Evolutionary conservation across 2,888 invertebrate species (phyloP).

Genomic region (Ligdia adustata): DNA sequence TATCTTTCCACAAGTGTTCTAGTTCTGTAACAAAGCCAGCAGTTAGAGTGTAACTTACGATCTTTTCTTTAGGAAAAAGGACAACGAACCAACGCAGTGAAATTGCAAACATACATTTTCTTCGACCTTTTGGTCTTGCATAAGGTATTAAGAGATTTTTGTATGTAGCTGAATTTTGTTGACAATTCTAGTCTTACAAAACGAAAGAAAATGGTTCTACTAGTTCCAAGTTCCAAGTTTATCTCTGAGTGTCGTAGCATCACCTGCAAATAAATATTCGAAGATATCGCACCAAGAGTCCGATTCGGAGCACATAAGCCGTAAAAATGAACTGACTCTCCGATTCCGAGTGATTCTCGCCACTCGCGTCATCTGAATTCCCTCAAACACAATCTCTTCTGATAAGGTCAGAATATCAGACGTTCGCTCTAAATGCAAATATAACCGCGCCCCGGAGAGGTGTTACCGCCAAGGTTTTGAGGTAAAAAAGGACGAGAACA

Average conservation of each 20-base stretch:
- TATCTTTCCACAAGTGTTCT: conserved; percentile 20
- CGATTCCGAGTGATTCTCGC: conserved; percentile 52
- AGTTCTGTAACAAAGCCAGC: conserved; percentile 18
- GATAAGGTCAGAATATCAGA: conserved; percentile 81
- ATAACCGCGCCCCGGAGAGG: conserved; percentile 79
- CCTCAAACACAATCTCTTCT: conserved; percentile 76
- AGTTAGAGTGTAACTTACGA: conserved; percentile 23
- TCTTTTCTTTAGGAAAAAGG: conserved; percentile 15
- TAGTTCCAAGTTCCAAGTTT: conserved; percentile 4
- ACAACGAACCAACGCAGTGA: conserved; percentile 11
- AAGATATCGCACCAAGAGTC: conserved; percentile 30
- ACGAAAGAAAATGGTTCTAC: too few relatives aligned
- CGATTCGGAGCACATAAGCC: conserved; percentile 47
- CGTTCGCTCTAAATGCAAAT: conserved; percentile 83
- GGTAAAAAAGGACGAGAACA: conserved; percentile 78
- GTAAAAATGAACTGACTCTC: conserved; percentile 40
- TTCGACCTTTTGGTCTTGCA: conserved; percentile 2
- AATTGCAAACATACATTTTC: conserved; percentile 19
- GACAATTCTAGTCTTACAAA: too few relatives aligned
- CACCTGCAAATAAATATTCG: conserved; percentile 21
- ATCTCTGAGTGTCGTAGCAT: conserved; percentile 6
- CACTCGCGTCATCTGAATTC: conserved; percentile 68
- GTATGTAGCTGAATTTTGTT: too few relatives aligned
- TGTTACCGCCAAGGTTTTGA: conserved; percentile 77
- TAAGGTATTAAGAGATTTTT: conserved; percentile 2